Evolutionary conservation across 2,797 vertebrate genomes (phyloP).

Genomic region (Artibeus lituratus): DNA sequence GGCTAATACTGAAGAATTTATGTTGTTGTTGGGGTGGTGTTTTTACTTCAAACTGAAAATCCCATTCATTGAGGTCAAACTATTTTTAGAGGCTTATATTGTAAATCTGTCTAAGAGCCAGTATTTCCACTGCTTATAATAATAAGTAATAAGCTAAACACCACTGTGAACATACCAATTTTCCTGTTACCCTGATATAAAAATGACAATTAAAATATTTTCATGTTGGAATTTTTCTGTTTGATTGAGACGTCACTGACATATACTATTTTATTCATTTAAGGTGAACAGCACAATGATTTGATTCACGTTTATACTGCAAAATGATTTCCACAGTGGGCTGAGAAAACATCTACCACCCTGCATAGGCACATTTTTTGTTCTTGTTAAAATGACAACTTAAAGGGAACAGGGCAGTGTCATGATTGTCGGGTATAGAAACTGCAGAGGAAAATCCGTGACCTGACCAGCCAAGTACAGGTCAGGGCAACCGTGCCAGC

Average conservation of each 20-base stretch:
- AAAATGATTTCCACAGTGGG: neutral
- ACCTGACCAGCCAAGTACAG: neutral
- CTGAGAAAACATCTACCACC: neutral
- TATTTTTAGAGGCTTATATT: neutral
- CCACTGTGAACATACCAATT: neutral
- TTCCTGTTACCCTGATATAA: neutral
- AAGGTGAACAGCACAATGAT: neutral
- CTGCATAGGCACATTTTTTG: neutral
- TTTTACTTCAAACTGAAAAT: neutral
- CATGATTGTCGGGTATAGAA: neutral
- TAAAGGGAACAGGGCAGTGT: neutral
- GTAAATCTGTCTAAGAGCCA: neutral
- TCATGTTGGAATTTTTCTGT: neutral
- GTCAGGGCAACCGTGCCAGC: rapidly evolving
- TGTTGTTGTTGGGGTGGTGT: neutral
- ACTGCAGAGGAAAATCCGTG: neutral
- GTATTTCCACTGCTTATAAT: neutral
- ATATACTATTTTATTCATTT: neutral
- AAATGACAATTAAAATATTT: neutral
- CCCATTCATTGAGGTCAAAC: neutral
- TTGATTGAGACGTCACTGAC: neutral
- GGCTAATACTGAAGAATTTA: neutral
- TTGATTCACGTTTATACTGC: neutral
- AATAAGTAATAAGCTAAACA: neutral
- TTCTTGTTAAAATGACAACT: neutral